Conservation (phyloP, 2,797 vertebrate species). For the Enteromius unitaeniatus region DNA sequence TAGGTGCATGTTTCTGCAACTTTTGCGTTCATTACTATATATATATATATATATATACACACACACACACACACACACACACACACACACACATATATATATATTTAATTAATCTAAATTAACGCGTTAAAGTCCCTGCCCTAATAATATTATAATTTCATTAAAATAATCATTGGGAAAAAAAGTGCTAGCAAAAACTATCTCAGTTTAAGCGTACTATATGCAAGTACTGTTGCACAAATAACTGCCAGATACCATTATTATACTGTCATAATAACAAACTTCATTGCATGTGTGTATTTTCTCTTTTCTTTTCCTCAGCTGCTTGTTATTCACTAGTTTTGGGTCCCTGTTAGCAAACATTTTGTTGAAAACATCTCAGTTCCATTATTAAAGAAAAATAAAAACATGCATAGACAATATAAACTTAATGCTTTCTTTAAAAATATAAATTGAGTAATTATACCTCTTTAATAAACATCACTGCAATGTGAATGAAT, state of each 20-base stretch:
- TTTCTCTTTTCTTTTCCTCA: conserved; percentile 72
- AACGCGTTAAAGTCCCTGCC: too few relatives aligned
- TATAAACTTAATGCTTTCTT: conserved; percentile 19
- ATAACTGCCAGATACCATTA: conserved; percentile 62
- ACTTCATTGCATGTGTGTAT: conserved; percentile 45
- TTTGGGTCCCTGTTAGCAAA: conserved; percentile 66
- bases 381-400: conserved; percentile 20
- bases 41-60: too few relatives aligned
- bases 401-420: not conserved
- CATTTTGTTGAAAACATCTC: conserved; percentile 74
- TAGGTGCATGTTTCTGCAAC: too few relatives aligned
- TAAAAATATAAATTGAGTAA: conserved; percentile 58
- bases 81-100: too few relatives aligned
- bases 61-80: too few relatives aligned
- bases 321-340: conserved; percentile 76
- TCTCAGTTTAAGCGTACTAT: conserved; percentile 8
- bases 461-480: conserved; percentile 66
- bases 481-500: conserved; percentile 39
- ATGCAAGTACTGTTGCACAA: conserved; percentile 43
- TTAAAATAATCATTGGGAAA: too few relatives aligned
- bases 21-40: too few relatives aligned
- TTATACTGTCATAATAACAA: conserved; percentile 74
- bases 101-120: too few relatives aligned
- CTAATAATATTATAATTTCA: too few relatives aligned
- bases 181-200: not conserved